Conservation (phyloP, 2,113 vertebrate species). For the Epinephelus moara region DNA sequence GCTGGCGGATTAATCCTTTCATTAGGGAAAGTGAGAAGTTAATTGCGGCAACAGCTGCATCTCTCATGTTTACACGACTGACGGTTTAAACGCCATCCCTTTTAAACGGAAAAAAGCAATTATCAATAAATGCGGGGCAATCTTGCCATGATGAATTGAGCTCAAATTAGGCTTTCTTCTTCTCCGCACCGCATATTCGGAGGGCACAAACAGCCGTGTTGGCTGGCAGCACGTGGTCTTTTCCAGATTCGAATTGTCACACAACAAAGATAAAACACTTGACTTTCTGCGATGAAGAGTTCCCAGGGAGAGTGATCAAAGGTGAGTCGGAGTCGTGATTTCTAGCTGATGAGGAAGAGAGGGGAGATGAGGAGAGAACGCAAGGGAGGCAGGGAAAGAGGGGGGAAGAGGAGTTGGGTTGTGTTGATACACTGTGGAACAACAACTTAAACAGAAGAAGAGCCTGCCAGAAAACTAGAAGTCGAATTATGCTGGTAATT, state of each 20-base stretch:
- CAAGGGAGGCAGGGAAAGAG: slow-evolving; percentile 15
- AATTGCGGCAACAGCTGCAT: slow-evolving; percentile 88
- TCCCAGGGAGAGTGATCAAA: slow-evolving; percentile 78
- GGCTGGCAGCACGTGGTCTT: slow-evolving; percentile 76
- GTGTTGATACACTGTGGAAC: slow-evolving; percentile 61
- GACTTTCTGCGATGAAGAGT: slow-evolving; percentile 66
- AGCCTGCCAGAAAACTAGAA: slow-evolving; percentile 55
- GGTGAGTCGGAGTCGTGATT: slow-evolving; percentile 70
- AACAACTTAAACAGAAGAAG: slow-evolving; percentile 65
- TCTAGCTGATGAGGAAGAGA: slow-evolving; percentile 59
- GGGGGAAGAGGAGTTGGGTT: slow-evolving; percentile 6
- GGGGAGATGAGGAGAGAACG: slow-evolving; percentile 31
- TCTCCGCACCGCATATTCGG: slow-evolving; percentile 33
- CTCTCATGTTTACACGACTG: slow-evolving; percentile 84
- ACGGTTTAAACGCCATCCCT: slow-evolving; percentile 76
- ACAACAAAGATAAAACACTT: slow-evolving; percentile 83
- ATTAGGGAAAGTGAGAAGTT: slow-evolving; percentile 87
- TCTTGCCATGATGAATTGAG: slow-evolving; percentile 82
- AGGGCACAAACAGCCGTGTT: slow-evolving; percentile 70
- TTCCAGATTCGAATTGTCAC: slow-evolving; percentile 68
- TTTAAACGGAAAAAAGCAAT: slow-evolving; percentile 86
- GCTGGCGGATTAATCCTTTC: slow-evolving; percentile 87
- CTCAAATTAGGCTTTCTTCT: slow-evolving; percentile 84
- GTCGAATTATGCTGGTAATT: slow-evolving; percentile 39
- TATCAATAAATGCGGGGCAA: slow-evolving; percentile 88